Evolutionary conservation across 37 sponge, comb jelly and placozoan genomes (phyloP).

Genomic region (Beroe ovata): DNA sequence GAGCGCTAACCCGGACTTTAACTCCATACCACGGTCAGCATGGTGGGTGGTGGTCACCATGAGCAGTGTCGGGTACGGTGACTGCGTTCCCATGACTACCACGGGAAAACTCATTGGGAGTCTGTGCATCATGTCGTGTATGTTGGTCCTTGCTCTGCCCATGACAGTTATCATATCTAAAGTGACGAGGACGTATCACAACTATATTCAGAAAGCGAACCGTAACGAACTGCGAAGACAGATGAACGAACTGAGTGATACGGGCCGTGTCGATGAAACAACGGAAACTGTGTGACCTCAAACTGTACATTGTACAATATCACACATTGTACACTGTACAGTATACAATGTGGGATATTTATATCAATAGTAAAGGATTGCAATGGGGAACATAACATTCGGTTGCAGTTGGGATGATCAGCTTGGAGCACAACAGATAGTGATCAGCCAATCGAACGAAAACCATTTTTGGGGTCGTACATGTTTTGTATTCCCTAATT

Average conservation of each 20-base stretch:
- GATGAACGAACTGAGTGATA: neutral
- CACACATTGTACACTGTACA: too few relatives aligned
- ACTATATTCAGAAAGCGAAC: conserved; percentile 66
- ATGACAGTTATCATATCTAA: conserved; percentile 65
- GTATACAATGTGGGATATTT: too few relatives aligned
- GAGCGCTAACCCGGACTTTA: neutral
- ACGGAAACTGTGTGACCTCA: neutral
- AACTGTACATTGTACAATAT: too few relatives aligned
- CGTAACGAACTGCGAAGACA: conserved; percentile 9
- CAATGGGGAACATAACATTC: too few relatives aligned
- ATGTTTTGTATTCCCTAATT: too few relatives aligned
- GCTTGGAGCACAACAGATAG: too few relatives aligned
- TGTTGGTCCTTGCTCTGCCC: conserved; percentile 65
- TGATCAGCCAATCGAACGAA: too few relatives aligned
- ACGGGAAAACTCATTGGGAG: conserved; percentile 28
- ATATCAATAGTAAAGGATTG: too few relatives aligned
- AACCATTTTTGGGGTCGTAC: too few relatives aligned
- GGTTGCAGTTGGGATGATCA: too few relatives aligned
- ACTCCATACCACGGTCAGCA: conserved; percentile 41
- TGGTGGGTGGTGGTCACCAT: conserved; percentile 67
- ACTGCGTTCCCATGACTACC: conserved; percentile 5
- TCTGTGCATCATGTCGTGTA: conserved; percentile 66
- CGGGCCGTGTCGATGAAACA: neutral
- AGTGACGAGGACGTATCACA: conserved; percentile 50
- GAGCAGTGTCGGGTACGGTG: conserved; percentile 61